A percentile compares a stretch with the other conserved stretches of the same genome.
Conservation (phyloP, 2,113 vertebrate genomes). For the Odontophorus gujanensis region DNA sequence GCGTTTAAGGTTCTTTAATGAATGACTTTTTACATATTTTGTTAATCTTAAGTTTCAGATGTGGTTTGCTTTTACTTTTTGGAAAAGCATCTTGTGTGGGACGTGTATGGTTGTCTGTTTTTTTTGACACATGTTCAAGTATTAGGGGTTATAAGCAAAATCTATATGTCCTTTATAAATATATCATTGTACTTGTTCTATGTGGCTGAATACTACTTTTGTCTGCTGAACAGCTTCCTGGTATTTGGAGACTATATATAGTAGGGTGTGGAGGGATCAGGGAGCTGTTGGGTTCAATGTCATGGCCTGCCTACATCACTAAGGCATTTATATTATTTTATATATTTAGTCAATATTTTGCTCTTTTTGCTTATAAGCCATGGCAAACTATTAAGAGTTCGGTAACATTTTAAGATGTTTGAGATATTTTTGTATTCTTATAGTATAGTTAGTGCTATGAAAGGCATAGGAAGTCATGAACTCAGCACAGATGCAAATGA, state of each 20-base stretch:
- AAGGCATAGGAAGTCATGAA: neutral
- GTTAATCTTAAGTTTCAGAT: neutral
- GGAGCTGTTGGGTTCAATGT: neutral
- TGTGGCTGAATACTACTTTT: neutral
- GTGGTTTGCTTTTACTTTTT: neutral
- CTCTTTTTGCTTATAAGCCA: neutral
- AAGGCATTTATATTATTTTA: too few species aligned
- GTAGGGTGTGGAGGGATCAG: neutral
- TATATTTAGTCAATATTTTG: neutral
- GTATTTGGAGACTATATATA: neutral
- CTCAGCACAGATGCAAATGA: neutral
- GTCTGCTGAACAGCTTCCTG: neutral
- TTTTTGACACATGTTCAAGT: fast-evolving
- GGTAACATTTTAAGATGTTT: neutral
- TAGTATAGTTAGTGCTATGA: neutral
- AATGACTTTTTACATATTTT: neutral
- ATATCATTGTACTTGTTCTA: neutral
- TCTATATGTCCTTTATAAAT: neutral
- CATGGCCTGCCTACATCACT: neutral
- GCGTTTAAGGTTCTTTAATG: neutral
- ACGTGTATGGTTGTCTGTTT: too few species aligned
- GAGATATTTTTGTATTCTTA: neutral
- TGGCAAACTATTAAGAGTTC: neutral
- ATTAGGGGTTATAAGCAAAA: neutral
- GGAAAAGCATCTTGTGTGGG: neutral